Base-by-base conservation (phyloP, 2,888 invertebrate species). In the Ichneumoninae sp. region DNA sequence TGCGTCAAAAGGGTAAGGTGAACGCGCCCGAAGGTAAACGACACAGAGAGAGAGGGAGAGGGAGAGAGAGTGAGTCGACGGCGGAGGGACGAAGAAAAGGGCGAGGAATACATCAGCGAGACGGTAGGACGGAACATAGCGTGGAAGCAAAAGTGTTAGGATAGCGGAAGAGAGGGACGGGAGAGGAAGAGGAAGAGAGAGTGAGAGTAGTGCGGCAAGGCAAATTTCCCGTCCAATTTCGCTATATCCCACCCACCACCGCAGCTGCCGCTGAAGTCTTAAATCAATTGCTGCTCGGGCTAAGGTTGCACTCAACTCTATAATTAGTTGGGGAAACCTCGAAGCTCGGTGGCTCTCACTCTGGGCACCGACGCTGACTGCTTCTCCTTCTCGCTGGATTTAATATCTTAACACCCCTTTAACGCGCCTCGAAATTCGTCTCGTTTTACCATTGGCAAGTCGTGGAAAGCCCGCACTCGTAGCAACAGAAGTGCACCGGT, bases 331-430 rank as follows among this genome's bases (percentile, higher is more conserved):
- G 88, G 82, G 88, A 90, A 83, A 80, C 71, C 88, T 90, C 86
- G 90, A 89, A 87, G 87, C 89, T 89, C 87, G 57, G 78, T 75
- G 60, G 66, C 71, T 80, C 65, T 74, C 50, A 62, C 47, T 83
- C 80, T 36, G 40, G 62, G 52, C 74, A 60, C 50, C 40, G 47
- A 50, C 40, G 36, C 69, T 57, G 22, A 30, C 22, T 65, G 69
- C 52, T 54, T 72, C 80, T 57, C 65, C 22, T 62, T 62, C 77
- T 84, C 88, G 71, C 89, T 86, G 88, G 89, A 90, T 91, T 91
- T 91, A 91, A 91, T 91, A 91, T 91, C 91, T 91, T 90, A 90
- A 91, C 89, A 89, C 88, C 88, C 89, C 89, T 90, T 91, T 90
- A 91, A 89, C 89, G 87, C 88, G 88, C 86, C 87, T 87, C 84